Evolutionary conservation across 1,140 invertebrate species (phyloP).

Genomic region (Ceratosolen fusciceps): DNA sequence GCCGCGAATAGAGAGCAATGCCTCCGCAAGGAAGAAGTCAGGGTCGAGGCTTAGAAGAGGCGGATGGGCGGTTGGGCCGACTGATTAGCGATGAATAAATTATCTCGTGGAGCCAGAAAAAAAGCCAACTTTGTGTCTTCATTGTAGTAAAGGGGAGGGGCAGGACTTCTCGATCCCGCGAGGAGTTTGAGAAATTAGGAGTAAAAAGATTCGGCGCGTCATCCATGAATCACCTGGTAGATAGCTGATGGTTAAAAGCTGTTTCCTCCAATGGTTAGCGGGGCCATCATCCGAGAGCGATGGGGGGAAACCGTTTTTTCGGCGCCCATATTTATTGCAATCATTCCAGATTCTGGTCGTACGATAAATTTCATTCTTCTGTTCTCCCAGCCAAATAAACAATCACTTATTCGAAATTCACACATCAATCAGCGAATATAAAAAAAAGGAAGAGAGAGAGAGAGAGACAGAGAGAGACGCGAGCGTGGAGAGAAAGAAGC

Average conservation of each 20-base stretch:
- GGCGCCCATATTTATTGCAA: conserved; percentile 32
- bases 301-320: conserved; percentile 28
- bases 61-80: no score
- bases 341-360: conserved; percentile 25
- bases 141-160: conserved; percentile 3
- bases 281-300: not conserved
- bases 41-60: no score
- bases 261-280: not conserved
- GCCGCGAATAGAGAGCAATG: no score
- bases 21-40: no score
- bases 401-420: conserved; percentile 41
- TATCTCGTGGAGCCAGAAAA: conserved; percentile 16
- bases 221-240: conserved; percentile 28
- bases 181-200: conserved; percentile 32
- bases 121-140: conserved; percentile 11
- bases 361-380: conserved; percentile 31
- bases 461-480: not conserved
- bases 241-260: not conserved
- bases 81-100: conserved; percentile 22
- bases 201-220: conserved; percentile 9
- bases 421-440: conserved; percentile 41
- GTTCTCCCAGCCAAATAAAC: conserved; percentile 25
- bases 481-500: conserved; percentile 3
- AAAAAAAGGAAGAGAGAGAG: not conserved
- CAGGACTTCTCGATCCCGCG: not conserved